These are phyloP conservation scores for Apeira syringaria DNA, from an alignment of 2,888 invertebrate species.

Conservation along the genomic window DNA sequence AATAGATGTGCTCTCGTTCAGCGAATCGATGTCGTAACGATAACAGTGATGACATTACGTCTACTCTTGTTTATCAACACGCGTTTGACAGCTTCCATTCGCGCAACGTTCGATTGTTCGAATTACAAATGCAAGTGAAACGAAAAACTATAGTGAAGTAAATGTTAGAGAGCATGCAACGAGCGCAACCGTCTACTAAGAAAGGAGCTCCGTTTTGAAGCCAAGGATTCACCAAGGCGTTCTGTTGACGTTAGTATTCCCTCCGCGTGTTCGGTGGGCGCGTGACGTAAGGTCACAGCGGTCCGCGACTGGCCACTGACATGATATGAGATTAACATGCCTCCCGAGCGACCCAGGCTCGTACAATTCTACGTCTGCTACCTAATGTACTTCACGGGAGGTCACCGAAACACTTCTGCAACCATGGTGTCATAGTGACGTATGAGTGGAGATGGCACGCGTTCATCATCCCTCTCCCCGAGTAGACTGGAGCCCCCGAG, in stretches of 20 bases:
- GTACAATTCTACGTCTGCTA: background rate
- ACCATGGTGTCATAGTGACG: background rate
- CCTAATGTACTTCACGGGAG: slow-evolving; percentile 1
- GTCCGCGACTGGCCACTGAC: slow-evolving; percentile 70
- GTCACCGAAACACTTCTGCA: slow-evolving; percentile 7
- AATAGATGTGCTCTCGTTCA: slow-evolving; percentile 8
- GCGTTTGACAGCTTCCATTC: slow-evolving; percentile 4
- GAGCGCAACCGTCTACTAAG: slow-evolving; percentile 71
- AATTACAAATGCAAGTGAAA: slow-evolving; percentile 26
- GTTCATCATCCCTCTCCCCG: too few relatives aligned
- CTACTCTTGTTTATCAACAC: slow-evolving; percentile 18
- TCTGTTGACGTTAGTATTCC: slow-evolving; percentile 78
- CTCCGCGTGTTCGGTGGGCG: slow-evolving; percentile 69
- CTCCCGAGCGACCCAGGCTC: slow-evolving; percentile 37
- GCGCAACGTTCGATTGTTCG: slow-evolving; percentile 20
- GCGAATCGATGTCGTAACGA: slow-evolving; percentile 21
- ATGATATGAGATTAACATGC: slow-evolving; percentile 68
- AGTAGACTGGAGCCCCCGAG: too few relatives aligned
- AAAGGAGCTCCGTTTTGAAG: slow-evolving; percentile 83
- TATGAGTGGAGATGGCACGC: too few relatives aligned
- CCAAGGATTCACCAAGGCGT: slow-evolving; percentile 82
- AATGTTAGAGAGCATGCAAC: slow-evolving; percentile 61
- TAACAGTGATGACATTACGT: slow-evolving; percentile 19
- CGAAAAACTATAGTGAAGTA: slow-evolving; percentile 41
- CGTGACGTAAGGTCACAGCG: slow-evolving; percentile 78